Base-by-base conservation (phyloP, 2,888 invertebrate genomes). In the Cryptophagus acutangulus region DNA sequence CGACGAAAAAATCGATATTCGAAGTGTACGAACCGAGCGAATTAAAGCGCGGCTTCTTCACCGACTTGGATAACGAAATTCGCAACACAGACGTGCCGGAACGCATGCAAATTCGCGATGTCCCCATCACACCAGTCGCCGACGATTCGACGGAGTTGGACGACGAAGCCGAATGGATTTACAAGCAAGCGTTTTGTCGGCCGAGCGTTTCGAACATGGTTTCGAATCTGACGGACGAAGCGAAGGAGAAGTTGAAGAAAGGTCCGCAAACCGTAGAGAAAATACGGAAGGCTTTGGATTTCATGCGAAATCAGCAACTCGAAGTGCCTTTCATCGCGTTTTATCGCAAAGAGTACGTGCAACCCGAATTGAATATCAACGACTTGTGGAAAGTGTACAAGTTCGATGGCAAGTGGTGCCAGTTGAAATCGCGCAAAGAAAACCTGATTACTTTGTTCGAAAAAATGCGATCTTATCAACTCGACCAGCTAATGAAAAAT, bases 311-410 rank as follows among this genome's bases (percentile, higher is more conserved):
- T 66, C 91, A 95, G 61, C 85, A 89, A 33, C 74, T 94, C 51
- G 97, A 99, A 73, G 95, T 97, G 28, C 97, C 99, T 0, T 99
- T 99, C 68, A 99, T 99, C 57, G 93, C 94, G 0, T 96, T 95
- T 70, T 99, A 99, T 66, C 80, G 97, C 16, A 99, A 99, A 68
- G 99, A 99, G 67, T 94, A 94, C 58, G 92, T 97, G 0, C 86
- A 90, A 58, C 93, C 94, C 0, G 95, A 96, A 60, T 71, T 99
- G 14, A 89, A 84, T 53, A 91, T 95, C 37, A 91, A 91, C 58
- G 97, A 99, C 63, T 72, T 99, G 17, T 99, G 99, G 99, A 91
- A 88, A 65, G 87, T 99, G n/a, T 97, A 93, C 71, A 87, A 88
- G 61, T 92, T 78, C 66, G 96, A 97, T 66, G 92, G 90, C 37